Evolutionary conservation across 1,140 invertebrate species (phyloP).

Genomic region (Drosophila athabasca): DNA sequence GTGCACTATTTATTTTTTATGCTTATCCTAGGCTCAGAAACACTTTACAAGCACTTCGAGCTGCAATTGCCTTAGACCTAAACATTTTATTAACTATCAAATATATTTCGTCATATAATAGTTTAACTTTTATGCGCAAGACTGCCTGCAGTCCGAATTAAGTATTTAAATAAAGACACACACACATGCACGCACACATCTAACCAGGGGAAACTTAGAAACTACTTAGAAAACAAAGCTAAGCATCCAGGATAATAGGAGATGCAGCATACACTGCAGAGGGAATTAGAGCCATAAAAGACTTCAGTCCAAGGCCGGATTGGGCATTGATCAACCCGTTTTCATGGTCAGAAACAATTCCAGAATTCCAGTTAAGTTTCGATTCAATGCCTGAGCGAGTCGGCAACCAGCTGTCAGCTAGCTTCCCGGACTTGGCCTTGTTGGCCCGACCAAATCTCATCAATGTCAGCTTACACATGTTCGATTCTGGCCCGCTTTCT

Average conservation of each 20-base stretch:
- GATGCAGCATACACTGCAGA: too few relatives aligned
- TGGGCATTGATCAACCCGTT: too few relatives aligned
- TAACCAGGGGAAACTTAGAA: neutral
- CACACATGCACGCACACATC: neutral
- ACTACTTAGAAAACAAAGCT: too few relatives aligned
- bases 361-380: conserved; percentile 36
- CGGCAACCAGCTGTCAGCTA: conserved; percentile 29
- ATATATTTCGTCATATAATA: conserved; percentile 52
- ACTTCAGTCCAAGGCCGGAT: too few relatives aligned
- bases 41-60: conserved; percentile 62
- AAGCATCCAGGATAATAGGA: too few relatives aligned
- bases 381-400: conserved; percentile 20
- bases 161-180: conserved; percentile 33
- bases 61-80: conserved; percentile 36
- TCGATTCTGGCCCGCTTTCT: conserved; percentile 7
- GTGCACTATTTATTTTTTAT: conserved; percentile 10
- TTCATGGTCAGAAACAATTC: neutral
- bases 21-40: conserved; percentile 35
- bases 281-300: too few relatives aligned
- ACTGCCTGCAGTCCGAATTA: conserved; percentile 20
- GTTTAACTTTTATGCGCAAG: conserved; percentile 26
- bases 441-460: conserved; percentile 59
- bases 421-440: neutral
- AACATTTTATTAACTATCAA: conserved; percentile 48
- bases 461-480: conserved; percentile 65